phyloP scores from a whole-genome alignment of 1,140 invertebrate species.

The Ips nitidus region DNA sequence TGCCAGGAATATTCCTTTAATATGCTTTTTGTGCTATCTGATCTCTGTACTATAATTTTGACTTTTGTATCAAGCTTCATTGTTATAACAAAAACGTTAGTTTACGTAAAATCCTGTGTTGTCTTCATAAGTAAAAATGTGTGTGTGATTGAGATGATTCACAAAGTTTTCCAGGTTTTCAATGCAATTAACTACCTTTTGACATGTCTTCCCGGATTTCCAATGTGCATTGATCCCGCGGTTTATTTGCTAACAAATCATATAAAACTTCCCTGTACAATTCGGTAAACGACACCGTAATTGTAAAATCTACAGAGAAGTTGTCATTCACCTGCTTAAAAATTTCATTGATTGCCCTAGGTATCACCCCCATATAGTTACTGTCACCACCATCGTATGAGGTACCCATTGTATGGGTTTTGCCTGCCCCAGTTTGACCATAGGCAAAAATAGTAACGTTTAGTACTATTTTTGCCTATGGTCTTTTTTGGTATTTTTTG shows the following conservation, averaged over 20 bases:
- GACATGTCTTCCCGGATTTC: slow-evolving; percentile 80
- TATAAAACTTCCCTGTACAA: slow-evolving; percentile 77
- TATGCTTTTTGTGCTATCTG: no score
- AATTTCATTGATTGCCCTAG: slow-evolving; percentile 79
- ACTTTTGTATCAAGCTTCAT: no score
- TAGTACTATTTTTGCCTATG: no score
- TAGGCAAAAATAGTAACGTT: slow-evolving; percentile 93
- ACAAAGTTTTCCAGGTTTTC: no score
- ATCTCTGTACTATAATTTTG: no score
- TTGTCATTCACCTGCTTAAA: slow-evolving; percentile 70
- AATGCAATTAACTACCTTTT: not conserved
- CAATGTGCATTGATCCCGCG: slow-evolving; percentile 66
- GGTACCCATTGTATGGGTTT: slow-evolving; percentile 92
- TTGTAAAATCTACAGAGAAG: slow-evolving; percentile 66
- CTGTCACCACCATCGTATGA: slow-evolving; percentile 63
- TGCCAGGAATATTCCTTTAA: no score
- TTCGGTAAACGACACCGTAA: slow-evolving; percentile 77
- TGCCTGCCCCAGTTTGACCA: slow-evolving; percentile 92
- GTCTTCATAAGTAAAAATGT: no score
- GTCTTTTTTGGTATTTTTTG: no score
- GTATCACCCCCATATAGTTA: slow-evolving; percentile 74
- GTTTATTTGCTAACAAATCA: slow-evolving; percentile 72
- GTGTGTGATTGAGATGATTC: no score
- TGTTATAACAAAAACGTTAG: no score
- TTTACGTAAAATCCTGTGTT: no score